Base-by-base conservation (phyloP, 2,888 invertebrate genomes). In the Poecilobothrus nobilitatus region DNA sequence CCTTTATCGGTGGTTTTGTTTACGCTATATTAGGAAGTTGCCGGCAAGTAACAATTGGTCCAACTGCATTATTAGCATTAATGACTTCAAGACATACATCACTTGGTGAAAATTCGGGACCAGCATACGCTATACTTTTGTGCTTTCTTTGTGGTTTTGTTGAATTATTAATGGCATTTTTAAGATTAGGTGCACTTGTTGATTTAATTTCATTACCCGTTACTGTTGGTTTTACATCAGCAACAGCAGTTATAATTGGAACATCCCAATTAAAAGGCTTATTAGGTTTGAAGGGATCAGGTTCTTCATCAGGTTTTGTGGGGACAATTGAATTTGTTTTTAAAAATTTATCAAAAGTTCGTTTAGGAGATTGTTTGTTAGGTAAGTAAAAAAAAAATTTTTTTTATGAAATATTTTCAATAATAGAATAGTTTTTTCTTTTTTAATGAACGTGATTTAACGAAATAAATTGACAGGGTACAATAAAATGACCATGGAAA, bases 151-250 rank as follows among this genome's bases (percentile, higher is more conserved):
- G 91, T 9, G 95, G 94, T 34, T 83, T 91, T 63, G 87, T 94
- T 71, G 92, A 94, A 78, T 79, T 94, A 65, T 78, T 90, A 15
- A 92, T 94, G 91, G 92, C 93, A 65, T 82, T 91, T 70, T 81
- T 94, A 71, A 90, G 91, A 83, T 84, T 94, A 80, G 94, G 94
- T 83, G 92, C 94, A 66, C 83, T 95, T 67, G 90, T 94, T 73
- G 94, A 94, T 79, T 93, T 95, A 77, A 94, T 95, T 77, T 94
- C 94, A 0, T 87, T 93, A 72, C 94, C 95, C 0, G 93, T 94
- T 9, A 93, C 92, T 0, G 91, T 92, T 18, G 93, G 92, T 0
- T 95, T 95, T 78, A 94, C 95, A 1, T 94, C 94, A 8, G 95
- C 94, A 0, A 94, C 94, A 0, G 94, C 95, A 53, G 89, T 95